These are phyloP conservation scores for Acanthurus tractus DNA, from an alignment of 2,797 vertebrate species.

Conservation along the genomic window DNA sequence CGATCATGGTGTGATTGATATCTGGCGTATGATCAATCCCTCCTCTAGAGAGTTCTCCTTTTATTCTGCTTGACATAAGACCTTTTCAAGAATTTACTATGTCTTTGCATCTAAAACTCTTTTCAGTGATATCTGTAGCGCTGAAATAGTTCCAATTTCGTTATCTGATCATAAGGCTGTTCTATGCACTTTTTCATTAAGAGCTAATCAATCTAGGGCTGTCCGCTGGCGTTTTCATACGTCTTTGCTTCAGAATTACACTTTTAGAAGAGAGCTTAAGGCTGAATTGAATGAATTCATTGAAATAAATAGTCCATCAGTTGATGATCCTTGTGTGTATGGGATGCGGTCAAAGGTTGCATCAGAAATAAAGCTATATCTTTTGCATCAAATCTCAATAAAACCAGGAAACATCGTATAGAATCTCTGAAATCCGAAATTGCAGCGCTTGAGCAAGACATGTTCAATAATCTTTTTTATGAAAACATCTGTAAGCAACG, in stretches of 20 bases:
- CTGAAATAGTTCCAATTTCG: not conserved
- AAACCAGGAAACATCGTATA: not conserved
- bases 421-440: not conserved
- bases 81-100: not conserved
- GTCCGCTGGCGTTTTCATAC: too few species aligned
- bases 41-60: not conserved
- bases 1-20: not conserved
- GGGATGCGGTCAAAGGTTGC: not conserved
- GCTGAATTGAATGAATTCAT: not conserved
- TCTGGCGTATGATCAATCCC: not conserved
- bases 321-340: not conserved
- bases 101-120: not conserved
- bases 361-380: not conserved
- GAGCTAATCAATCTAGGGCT: too few species aligned
- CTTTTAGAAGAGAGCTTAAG: not conserved
- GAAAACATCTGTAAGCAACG: not conserved
- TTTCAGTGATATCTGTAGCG: too few species aligned
- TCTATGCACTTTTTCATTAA: too few species aligned
- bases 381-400: not conserved
- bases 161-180: too few species aligned
- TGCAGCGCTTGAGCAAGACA: not conserved
- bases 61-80: not conserved
- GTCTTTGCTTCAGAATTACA: too few species aligned
- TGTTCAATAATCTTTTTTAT: not conserved
- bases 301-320: not conserved